Evolutionary conservation across 1,140 invertebrate genomes (phyloP).

Genomic region (Drosophila mauritiana): DNA sequence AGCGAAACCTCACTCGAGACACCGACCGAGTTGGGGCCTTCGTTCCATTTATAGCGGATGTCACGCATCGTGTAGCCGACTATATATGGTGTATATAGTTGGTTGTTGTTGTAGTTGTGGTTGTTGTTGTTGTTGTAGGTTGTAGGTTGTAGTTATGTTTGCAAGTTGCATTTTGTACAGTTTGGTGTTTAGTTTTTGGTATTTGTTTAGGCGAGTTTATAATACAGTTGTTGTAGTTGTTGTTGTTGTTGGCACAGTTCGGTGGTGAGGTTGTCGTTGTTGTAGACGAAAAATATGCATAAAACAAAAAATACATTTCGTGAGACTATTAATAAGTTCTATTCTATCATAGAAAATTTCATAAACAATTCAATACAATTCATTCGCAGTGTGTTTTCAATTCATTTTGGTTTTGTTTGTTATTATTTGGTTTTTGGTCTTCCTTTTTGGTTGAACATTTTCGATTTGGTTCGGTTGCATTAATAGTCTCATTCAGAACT

Average conservation of each 20-base stretch:
- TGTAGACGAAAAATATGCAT: constrained; percentile 80
- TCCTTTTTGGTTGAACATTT: constrained; percentile 29
- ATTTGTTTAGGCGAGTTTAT: constrained; percentile 45
- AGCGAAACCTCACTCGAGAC: constrained; percentile 96
- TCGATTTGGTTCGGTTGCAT: constrained; percentile 39
- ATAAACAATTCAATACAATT: constrained; percentile 49
- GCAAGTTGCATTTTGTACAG: constrained; percentile 46
- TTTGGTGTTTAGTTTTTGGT: constrained; percentile 42
- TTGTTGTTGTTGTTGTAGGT: constrained; percentile 34
- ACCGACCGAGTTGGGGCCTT: constrained; percentile 95
- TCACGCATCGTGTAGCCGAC: constrained; percentile 99
- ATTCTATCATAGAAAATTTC: constrained; percentile 59
- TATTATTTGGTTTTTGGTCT: background rate
- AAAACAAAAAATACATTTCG: constrained; percentile 84
- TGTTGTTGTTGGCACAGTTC: constrained; percentile 67
- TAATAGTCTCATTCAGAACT: constrained; percentile 85
- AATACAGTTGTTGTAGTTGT: constrained; percentile 44
- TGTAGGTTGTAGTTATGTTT: constrained; percentile 40
- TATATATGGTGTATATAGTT: constrained; percentile 85
- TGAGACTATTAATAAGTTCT: constrained; percentile 82
- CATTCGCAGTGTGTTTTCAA: constrained; percentile 14
- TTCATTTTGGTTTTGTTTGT: background rate
- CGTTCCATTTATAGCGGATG: constrained; percentile 98
- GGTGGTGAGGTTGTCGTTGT: constrained; percentile 67
- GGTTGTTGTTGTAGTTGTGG: constrained; percentile 24